phyloP scores from a whole-genome alignment of 2,797 vertebrate genomes.

The Oceanodroma leucorhoa region DNA sequence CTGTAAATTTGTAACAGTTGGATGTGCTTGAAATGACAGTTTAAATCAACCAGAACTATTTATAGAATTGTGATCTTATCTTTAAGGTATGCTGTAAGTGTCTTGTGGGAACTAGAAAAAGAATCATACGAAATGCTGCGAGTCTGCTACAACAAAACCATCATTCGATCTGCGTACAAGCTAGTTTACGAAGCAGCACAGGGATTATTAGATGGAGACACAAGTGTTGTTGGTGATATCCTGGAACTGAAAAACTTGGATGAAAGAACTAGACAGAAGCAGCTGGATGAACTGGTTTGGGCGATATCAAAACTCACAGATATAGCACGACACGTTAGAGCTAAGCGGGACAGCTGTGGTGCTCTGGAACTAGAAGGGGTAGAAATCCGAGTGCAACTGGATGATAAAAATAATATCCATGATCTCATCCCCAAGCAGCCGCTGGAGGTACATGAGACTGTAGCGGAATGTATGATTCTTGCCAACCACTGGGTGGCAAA shows the following conservation, averaged over 20 bases:
- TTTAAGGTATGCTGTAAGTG: slow-evolving; percentile 90
- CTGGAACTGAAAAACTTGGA: slow-evolving; percentile 77
- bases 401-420: slow-evolving; percentile 86
- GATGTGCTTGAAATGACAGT: background rate
- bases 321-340: slow-evolving; percentile 83
- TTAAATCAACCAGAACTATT: background rate
- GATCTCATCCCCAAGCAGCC: slow-evolving; percentile 91
- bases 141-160: slow-evolving; percentile 84
- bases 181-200: slow-evolving; percentile 92
- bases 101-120: slow-evolving; percentile 89
- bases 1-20: background rate
- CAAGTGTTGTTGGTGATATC: slow-evolving; percentile 64
- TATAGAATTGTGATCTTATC: background rate
- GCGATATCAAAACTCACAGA: slow-evolving; percentile 83
- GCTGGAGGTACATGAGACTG: slow-evolving; percentile 91
- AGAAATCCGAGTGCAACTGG: slow-evolving; percentile 89
- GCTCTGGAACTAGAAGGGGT: slow-evolving; percentile 93
- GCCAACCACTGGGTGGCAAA: slow-evolving; percentile 98
- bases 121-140: slow-evolving; percentile 73
- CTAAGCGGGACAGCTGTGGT: slow-evolving; percentile 81
- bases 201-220: slow-evolving; percentile 84
- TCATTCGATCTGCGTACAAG: slow-evolving; percentile 92
- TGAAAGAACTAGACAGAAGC: slow-evolving; percentile 57
- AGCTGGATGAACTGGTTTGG: slow-evolving; percentile 76
- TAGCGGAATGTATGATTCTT: slow-evolving; percentile 97